These are phyloP conservation scores for Psittacula cyanocephala DNA, from an alignment of 2,113 vertebrate species.

Conservation along the genomic window DNA sequence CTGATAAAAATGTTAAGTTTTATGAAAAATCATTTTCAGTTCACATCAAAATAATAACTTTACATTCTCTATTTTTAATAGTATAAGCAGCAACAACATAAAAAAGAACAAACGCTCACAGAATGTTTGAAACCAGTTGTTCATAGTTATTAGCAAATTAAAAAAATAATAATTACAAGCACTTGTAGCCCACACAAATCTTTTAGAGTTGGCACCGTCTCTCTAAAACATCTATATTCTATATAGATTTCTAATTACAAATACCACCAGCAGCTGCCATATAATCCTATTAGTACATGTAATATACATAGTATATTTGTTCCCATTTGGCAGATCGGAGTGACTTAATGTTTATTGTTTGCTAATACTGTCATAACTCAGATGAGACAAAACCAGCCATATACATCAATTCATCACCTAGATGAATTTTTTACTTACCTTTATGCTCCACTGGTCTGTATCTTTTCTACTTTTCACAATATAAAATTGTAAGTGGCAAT, in stretches of 20 bases:
- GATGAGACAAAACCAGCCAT: constrained; percentile 51
- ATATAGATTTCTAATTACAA: constrained; percentile 84
- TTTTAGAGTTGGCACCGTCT: constrained; percentile 86
- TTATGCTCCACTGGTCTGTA: constrained; percentile 65
- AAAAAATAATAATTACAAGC: constrained; percentile 77
- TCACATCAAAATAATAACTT: constrained; percentile 88
- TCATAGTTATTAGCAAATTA: constrained; percentile 75
- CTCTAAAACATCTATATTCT: constrained; percentile 84
- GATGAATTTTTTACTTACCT: constrained; percentile 53
- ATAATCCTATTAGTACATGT: constrained; percentile 81
- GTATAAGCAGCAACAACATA: constrained; percentile 82
- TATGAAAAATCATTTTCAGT: constrained; percentile 85
- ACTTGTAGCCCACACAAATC: constrained; percentile 85
- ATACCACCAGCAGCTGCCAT: constrained; percentile 83
- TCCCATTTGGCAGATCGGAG: constrained; percentile 79
- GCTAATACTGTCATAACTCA: constrained; percentile 62
- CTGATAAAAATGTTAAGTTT: constrained; percentile 87
- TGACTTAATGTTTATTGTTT: constrained; percentile 64
- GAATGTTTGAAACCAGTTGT: constrained; percentile 76
- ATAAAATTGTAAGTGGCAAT: constrained; percentile 70
- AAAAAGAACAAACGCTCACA: constrained; percentile 79
- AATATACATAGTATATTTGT: constrained; percentile 86
- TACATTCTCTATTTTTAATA: constrained; percentile 91
- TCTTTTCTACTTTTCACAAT: constrained; percentile 61
- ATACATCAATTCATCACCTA: constrained; percentile 49